Conservation (phyloP, 2,113 vertebrate species). For the Dasyornis broadbenti region DNA sequence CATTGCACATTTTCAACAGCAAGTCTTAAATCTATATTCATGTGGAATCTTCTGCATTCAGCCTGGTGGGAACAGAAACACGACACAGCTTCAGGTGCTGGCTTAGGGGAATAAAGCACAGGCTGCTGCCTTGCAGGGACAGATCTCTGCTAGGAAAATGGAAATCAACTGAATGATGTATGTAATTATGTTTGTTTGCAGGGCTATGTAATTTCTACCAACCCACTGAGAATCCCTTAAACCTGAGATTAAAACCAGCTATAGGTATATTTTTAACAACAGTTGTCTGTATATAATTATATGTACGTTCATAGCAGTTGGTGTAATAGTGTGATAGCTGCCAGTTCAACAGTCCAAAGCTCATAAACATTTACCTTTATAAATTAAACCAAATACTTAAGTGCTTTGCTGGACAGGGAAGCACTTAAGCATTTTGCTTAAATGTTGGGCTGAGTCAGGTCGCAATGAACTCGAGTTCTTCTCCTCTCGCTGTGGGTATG, state of each 20-base stretch:
- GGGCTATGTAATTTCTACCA: neutral
- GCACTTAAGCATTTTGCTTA: neutral
- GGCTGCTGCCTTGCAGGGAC: slow-evolving; percentile 3
- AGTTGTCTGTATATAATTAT: slow-evolving; percentile 15
- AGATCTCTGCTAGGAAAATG: neutral
- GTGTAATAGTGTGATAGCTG: neutral
- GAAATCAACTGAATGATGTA: slow-evolving; percentile 13
- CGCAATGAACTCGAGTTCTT: neutral
- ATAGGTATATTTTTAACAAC: slow-evolving; percentile 2
- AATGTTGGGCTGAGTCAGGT: neutral
- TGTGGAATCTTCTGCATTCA: neutral
- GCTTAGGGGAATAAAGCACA: neutral
- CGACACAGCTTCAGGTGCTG: neutral
- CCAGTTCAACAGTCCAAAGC: neutral
- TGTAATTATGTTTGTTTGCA: slow-evolving; percentile 44
- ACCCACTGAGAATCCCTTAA: slow-evolving; percentile 30
- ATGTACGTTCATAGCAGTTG: neutral
- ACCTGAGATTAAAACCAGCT: slow-evolving; percentile 22
- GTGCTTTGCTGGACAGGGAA: neutral
- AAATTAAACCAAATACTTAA: neutral
- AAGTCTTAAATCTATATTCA: slow-evolving; percentile 37
- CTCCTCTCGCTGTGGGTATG: neutral
- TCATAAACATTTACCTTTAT: neutral
- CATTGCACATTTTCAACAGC: slow-evolving; percentile 31
- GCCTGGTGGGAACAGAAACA: neutral